Evolutionary conservation across 2,888 invertebrate species (phyloP).

Genomic region (Yponomeuta cagnagella): DNA sequence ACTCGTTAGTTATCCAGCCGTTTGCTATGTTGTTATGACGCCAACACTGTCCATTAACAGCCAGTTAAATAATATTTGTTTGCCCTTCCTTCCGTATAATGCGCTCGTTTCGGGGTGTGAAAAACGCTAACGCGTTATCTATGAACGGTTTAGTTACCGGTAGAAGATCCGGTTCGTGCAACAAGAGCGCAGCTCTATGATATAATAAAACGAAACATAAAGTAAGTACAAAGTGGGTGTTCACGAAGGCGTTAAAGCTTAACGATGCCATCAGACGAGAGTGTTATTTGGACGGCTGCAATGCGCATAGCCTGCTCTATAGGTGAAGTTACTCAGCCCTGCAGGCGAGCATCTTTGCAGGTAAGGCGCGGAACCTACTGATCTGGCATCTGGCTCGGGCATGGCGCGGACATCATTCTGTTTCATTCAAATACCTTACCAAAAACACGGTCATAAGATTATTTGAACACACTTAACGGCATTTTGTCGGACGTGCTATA

Average conservation of each 20-base stretch:
- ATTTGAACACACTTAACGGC: too few species aligned
- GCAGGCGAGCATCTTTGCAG: neutral
- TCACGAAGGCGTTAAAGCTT: slow-evolving; percentile 42
- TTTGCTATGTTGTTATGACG: slow-evolving; percentile 43
- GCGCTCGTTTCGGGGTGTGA: neutral
- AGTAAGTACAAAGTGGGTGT: slow-evolving; percentile 45
- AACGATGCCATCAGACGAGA: slow-evolving; percentile 46
- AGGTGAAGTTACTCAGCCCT: neutral
- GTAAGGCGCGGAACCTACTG: neutral
- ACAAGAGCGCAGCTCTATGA: slow-evolving; percentile 26
- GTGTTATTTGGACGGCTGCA: slow-evolving; percentile 39
- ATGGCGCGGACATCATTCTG: too few species aligned
- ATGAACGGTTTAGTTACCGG: slow-evolving; percentile 1
- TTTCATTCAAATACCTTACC: too few species aligned
- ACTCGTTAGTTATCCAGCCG: slow-evolving; percentile 51
- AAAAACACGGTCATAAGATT: too few species aligned
- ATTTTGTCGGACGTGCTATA: too few species aligned
- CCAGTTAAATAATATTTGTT: slow-evolving; percentile 36
- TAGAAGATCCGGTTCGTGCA: slow-evolving; percentile 20
- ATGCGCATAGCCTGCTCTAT: neutral
- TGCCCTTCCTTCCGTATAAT: neutral
- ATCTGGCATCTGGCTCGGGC: too few species aligned
- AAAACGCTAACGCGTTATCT: neutral
- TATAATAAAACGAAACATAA: slow-evolving; percentile 48
- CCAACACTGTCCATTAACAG: slow-evolving; percentile 47